A percentile compares a stretch with the other conserved stretches of the same genome.
Conservation (phyloP, 1,140 invertebrate species). For the Drosophila elegans region DNA sequence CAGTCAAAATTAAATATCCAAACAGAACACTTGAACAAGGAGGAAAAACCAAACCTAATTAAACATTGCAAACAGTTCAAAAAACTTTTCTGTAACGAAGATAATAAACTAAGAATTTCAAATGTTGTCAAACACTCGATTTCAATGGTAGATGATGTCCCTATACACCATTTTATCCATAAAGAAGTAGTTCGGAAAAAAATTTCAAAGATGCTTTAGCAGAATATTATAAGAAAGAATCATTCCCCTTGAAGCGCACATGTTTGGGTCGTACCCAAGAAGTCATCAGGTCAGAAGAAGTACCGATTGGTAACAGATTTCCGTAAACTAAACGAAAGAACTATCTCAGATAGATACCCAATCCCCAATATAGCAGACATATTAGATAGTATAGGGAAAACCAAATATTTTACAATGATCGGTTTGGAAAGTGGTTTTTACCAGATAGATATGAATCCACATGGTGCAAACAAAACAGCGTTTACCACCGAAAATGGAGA, state of each 20-base stretch:
- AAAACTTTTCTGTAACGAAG: not conserved
- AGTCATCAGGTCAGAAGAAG: conserved; percentile 8
- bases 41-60: not conserved
- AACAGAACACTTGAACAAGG: too few species aligned
- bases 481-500: conserved; percentile 11
- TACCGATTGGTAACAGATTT: too few species aligned
- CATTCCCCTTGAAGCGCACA: conserved; percentile 17
- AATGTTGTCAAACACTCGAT: conserved; percentile 20
- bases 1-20: not conserved
- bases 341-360: too few species aligned
- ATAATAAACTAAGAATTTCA: not conserved
- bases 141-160: conserved; percentile 13
- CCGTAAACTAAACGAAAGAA: too few species aligned
- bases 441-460: conserved; percentile 1
- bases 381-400: not conserved
- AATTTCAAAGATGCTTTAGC: conserved; percentile 15
- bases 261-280: conserved; percentile 18
- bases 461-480: conserved; percentile 1
- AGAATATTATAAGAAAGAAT: conserved; percentile 19
- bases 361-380: too few species aligned
- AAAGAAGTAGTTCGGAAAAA: conserved; percentile 21
- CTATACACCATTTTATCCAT: conserved; percentile 27
- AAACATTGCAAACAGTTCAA: conserved; percentile 5
- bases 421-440: conserved; percentile 7
- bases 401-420: not conserved